A percentile compares a stretch with the other conserved stretches of the same genome.
phyloP scores from a whole-genome alignment of 2,797 vertebrate genomes.

The Urocyon cinereoargenteus region DNA sequence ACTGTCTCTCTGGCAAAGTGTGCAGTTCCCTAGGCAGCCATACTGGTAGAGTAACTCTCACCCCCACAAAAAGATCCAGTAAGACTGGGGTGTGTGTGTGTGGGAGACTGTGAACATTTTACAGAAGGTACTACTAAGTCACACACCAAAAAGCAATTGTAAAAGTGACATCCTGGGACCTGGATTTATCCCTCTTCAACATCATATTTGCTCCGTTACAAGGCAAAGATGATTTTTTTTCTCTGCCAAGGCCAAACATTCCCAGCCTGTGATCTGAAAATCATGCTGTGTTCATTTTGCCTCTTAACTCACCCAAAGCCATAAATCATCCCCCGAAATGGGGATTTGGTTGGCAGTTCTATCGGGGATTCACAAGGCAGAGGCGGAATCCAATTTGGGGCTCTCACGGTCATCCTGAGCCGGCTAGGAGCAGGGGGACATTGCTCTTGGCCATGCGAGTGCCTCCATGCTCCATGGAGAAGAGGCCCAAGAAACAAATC shows the following conservation, averaged over 20 bases:
- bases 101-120: not conserved
- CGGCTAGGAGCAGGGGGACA: not conserved
- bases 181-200: slow-evolving; percentile 83
- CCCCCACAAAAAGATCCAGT: not conserved
- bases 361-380: not conserved
- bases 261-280: slow-evolving; percentile 77
- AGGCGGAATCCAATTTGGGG: slow-evolving; percentile 65
- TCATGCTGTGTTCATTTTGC: slow-evolving; percentile 74
- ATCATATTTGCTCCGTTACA: slow-evolving; percentile 80
- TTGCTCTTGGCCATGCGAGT: not conserved
- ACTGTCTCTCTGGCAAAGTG: not conserved
- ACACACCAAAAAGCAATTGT: slow-evolving; percentile 67
- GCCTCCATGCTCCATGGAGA: not conserved
- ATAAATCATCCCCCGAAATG: slow-evolving; percentile 68
- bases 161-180: slow-evolving; percentile 78
- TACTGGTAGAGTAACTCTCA: not conserved
- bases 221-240: slow-evolving; percentile 85
- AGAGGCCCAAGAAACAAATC: not conserved
- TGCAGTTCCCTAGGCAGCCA: not conserved
- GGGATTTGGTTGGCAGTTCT: slow-evolving; percentile 70
- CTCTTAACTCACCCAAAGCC: slow-evolving; percentile 68
- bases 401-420: slow-evolving; percentile 30
- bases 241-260: slow-evolving; percentile 82
- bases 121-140: slow-evolving; percentile 57
- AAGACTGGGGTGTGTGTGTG: not conserved